Evolutionary conservation across 2,113 vertebrate genomes (phyloP), one percentile per base, ranked within the genome.

Genomic region (Anoura caudifer): DNA sequence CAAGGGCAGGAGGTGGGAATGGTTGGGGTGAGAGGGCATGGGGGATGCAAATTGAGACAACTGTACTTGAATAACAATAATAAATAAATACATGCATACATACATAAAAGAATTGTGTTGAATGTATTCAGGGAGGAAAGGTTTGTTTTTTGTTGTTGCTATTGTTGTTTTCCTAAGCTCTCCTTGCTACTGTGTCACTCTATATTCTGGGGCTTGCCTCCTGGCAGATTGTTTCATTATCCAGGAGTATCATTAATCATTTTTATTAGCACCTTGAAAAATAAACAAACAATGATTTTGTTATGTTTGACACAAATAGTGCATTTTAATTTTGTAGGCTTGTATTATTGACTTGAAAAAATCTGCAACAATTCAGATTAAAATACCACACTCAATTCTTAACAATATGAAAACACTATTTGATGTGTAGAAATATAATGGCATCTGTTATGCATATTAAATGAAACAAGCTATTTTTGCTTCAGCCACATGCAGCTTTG

Each of bases 251-350:
- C 98, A 98, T 98, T 98, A 98, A 98, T 98, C 98, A 98, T 98
- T 98, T 98, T 98, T 98, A 99, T 98, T 98, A 98, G 97, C 98
- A 98, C 98, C 97, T 99, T 98, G 98, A 98, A 97, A 99, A 98
- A 98, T 98, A 98, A 98, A 98, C 98, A 99, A 99, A 99, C 98
- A 98, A 98, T 98, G 97, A 98, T 98, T 98, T 98, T 98, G 98
- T 98, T 98, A 97, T 97, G 97, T 98, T 98, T 98, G 98, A 99
- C 97, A 98, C 97, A 97, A 98, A 98, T 91, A 98, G 97, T 96
- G 98, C 98, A 99, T 98, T 99, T 98, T 99, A 98, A 98, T 98
- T 98, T 98, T 41, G 65, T 97, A 94, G 96, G 96, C 97, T 98
- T 98, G 82, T 97, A 95, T 98, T 98, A 98, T 63, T 96, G 98